Evolutionary conservation across 2,888 invertebrate species (phyloP), one percentile per base, ranked within the genome.

Genomic region (Andrena dorsata): DNA sequence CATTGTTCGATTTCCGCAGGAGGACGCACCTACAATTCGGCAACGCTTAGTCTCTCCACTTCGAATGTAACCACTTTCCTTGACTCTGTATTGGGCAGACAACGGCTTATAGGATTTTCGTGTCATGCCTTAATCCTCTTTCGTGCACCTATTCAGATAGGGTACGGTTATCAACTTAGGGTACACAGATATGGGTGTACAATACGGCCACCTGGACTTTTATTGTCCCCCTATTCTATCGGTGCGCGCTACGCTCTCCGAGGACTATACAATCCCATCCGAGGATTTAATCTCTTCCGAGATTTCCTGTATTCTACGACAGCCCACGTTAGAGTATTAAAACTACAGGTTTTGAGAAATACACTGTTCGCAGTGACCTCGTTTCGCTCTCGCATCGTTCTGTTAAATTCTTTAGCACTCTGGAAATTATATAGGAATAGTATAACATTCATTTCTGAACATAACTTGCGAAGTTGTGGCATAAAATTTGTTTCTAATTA

Each of bases 101-200:
- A 49, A 71, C 32, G 63, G 58, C 53, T 30, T 76, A 71, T 74
- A 73, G 64, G 75, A 73, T 76, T 82, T 79, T 61, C 58, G 35
- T 73, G 32, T 73, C 58, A 58, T 26, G 53, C 49, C 66, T 26
- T 30, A 63, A 76, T 66, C 66, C 35, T 13, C 26, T 66, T 79
- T 79, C 26, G 16, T 66, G 47, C 20, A 30, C 1, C 30, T 49
- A 66, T 61, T 72, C 16, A 51, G 35, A 63, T 32, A 68, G 30
- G 60, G 60, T 69, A 63, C 65, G 70, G 65, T 72, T 69, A 81
- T 77, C 41, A 51, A 20, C 5, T 26, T 20, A 8, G 30, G 10
- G 6, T 41, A 53, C 49, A 53, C 63, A 78, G 72, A 65, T 76
- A 73, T 63, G 10, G 13, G 58, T n/a, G 47, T 51, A 75, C 53